Percentiles rank a stretch among this genome's conserved stretches.
Conservation (phyloP, 2,888 invertebrate species). For the Epinotia nisella region DNA sequence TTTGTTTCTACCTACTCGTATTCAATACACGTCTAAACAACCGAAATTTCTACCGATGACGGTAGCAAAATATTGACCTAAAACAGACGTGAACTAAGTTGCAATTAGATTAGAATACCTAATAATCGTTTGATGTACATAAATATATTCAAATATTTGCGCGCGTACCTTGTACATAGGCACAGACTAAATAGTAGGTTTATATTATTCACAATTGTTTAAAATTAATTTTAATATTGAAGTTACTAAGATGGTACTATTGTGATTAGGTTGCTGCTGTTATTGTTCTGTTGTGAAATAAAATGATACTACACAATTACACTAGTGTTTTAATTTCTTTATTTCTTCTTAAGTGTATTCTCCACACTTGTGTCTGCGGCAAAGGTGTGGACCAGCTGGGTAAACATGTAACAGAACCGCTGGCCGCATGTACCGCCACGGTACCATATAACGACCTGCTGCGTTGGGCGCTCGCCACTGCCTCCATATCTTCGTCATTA, state of each 20-base stretch:
- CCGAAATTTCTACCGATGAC: background rate
- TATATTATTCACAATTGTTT: constrained; percentile 12
- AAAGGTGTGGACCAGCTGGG: no score
- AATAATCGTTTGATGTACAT: background rate
- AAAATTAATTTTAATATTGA: background rate
- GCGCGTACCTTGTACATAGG: constrained; percentile 40
- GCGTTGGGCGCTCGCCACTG: no score
- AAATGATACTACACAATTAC: background rate
- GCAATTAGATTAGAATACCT: background rate
- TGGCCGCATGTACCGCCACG: no score
- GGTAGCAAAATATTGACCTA: background rate
- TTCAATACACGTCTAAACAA: background rate
- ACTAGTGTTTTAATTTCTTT: background rate
- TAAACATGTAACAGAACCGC: no score
- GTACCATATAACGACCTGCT: no score
- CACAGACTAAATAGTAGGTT: no score
- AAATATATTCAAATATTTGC: constrained; percentile 7
- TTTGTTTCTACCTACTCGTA: no score
- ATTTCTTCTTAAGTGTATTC: no score
- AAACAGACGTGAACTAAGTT: background rate
- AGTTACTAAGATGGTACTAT: constrained; percentile 16
- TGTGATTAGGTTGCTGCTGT: background rate
- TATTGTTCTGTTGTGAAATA: constrained; percentile 14
- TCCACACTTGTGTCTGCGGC: no score
- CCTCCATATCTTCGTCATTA: no score